Conservation (phyloP, 2,797 vertebrate genomes). For the Urocyon cinereoargenteus region DNA sequence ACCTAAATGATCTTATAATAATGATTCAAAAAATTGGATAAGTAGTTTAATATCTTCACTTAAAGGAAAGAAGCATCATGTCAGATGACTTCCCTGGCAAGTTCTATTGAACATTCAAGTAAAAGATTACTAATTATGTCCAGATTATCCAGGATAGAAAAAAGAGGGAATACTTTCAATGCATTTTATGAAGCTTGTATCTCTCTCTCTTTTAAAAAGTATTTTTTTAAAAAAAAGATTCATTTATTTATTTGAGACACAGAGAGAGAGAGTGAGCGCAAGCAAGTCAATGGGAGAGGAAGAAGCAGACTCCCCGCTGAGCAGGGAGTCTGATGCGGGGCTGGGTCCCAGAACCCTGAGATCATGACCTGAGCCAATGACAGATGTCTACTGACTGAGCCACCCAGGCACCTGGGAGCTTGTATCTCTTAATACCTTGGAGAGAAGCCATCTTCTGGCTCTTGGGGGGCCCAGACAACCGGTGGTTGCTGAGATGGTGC, state of each 20-base stretch:
- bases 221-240: no score
- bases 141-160: not conserved
- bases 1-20: not conserved
- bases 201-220: not conserved
- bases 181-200: not conserved
- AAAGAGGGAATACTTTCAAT: not conserved
- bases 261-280: no score
- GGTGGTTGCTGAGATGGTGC: not conserved
- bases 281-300: no score
- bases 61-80: slow-evolving; percentile 4
- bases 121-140: not conserved
- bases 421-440: not conserved
- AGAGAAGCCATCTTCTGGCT: not conserved
- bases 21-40: slow-evolving; percentile 4
- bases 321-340: no score
- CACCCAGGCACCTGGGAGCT: no score
- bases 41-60: not conserved
- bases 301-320: no score
- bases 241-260: no score
- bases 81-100: not conserved
- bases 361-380: no score
- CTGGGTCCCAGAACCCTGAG: no score
- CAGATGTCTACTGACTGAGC: no score
- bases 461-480: fast-evolving
- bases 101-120: not conserved